Base-by-base conservation (phyloP, 2,113 vertebrate genomes). In the Pachycephala philippinensis region DNA sequence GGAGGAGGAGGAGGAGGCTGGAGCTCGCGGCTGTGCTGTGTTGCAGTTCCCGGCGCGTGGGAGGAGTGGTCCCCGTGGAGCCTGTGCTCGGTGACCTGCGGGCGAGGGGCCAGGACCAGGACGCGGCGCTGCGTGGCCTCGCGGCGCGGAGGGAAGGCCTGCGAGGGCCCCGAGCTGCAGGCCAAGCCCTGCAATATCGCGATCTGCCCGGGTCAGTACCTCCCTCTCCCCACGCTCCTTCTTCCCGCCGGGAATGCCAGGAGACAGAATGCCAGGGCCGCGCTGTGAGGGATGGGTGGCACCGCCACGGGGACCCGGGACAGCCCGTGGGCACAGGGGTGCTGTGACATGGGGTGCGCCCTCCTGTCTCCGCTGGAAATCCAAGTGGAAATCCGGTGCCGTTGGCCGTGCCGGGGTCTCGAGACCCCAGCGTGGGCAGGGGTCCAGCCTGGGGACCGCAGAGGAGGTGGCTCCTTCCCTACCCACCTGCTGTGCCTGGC, bases 41-140 rank as follows among this genome's bases (percentile, higher is more conserved):
- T 99, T 98, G 97, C 99, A 99, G 99, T 98, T 98, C 98, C 98
- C 98, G 98, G 98, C 97, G 98, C 96, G 94, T 99, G 99, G 99
- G 98, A 99, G 98, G 98, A 99, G 97, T 99, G 99, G 99, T 99
- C 99, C 79, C 98, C 98, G 78, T 99, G 99, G 99, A 99, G 99
- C 98, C 98, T 99, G 97, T 99, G 99, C 98, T 99, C 99, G 68
- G 98, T 98, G 98, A 99, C 99, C 97, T 99, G 99, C 97, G 99
- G 99, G 98, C 98, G 98, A 97, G 99, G 99, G 98, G 98, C 98
- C 97, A 98, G 99, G 98, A 99, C 97, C 84, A 98, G 99, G 97
- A 98, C 97, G 97, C 98, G 99, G 98, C 99, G 95, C 94, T 99
- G 99, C 96, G 97, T 95, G 97, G 98, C 98, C 96, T 96, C 97